Conservation (phyloP, 2,888 invertebrate species). For the Andrena bucephala region DNA sequence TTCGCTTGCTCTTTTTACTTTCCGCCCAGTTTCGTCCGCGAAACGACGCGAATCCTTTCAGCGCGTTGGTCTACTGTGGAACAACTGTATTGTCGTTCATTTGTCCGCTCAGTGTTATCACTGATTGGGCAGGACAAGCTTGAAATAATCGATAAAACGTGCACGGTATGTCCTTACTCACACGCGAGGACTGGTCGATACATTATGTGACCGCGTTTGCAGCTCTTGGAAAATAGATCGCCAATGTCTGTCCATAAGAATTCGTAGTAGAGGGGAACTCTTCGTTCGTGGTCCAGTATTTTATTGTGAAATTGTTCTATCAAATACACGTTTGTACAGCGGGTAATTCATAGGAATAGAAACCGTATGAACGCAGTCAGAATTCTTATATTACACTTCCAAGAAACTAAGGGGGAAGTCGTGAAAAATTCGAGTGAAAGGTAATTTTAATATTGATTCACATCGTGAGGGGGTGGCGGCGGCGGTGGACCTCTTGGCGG, state of each 20-base stretch:
- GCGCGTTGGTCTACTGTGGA: conserved; percentile 30
- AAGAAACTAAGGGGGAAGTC: background rate
- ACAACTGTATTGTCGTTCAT: conserved; percentile 55
- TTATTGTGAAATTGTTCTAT: conserved; percentile 24
- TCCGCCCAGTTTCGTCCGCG: background rate
- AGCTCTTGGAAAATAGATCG: background rate
- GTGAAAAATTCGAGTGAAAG: background rate
- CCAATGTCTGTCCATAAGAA: background rate
- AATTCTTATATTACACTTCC: background rate
- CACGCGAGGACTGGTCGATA: conserved; percentile 73
- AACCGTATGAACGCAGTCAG: background rate
- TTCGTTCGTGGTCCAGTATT: background rate
- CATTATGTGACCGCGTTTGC: conserved; percentile 36
- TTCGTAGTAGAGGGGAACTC: background rate
- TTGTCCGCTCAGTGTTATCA: conserved; percentile 61
- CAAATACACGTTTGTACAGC: conserved; percentile 33
- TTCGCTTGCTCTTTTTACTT: background rate
- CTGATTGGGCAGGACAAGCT: conserved; percentile 59
- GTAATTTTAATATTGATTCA: conserved; percentile 74
- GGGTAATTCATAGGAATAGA: background rate
- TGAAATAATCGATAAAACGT: conserved; percentile 77
- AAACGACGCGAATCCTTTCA: conserved; percentile 7
- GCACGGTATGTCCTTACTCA: conserved; percentile 73
- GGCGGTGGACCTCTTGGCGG: conserved; percentile 91
- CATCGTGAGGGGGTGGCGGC: conserved; percentile 87